phyloP scores from a whole-genome alignment of 2,113 vertebrate genomes.

The Aegithalos caudatus region DNA sequence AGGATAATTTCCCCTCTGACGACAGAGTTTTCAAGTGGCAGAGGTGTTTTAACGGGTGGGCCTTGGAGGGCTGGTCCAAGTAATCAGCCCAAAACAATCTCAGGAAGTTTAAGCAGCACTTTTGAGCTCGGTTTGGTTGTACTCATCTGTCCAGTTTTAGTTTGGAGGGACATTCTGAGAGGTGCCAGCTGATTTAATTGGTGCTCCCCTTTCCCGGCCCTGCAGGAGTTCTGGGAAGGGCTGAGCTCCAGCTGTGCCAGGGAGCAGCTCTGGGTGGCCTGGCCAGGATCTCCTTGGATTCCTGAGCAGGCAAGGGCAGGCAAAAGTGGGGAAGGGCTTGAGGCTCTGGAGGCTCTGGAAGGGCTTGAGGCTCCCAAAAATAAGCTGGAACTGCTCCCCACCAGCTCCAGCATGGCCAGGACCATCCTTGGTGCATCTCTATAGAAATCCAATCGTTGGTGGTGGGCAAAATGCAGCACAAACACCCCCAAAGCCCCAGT shows the following conservation, averaged over 20 bases:
- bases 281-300: neutral
- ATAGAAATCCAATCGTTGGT: fast-evolving
- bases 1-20: slow-evolving; percentile 45
- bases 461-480: neutral
- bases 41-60: slow-evolving; percentile 11
- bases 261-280: neutral
- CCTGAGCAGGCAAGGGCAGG: neutral
- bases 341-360: neutral
- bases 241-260: neutral
- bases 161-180: neutral
- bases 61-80: slow-evolving; percentile 20
- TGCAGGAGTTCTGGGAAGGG: neutral
- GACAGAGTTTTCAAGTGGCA: slow-evolving; percentile 2
- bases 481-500: fast-evolving
- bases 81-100: slow-evolving; percentile 49
- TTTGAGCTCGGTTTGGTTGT: neutral
- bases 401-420: neutral
- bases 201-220: neutral
- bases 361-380: neutral
- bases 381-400: neutral
- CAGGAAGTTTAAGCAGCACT: slow-evolving; percentile 5
- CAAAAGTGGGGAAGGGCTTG: fast-evolving
- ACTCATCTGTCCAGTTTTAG: neutral
- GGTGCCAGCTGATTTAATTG: neutral
- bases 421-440: neutral